Conservation (phyloP, 2,113 vertebrate genomes). For the Argyrosomus japonicus region DNA sequence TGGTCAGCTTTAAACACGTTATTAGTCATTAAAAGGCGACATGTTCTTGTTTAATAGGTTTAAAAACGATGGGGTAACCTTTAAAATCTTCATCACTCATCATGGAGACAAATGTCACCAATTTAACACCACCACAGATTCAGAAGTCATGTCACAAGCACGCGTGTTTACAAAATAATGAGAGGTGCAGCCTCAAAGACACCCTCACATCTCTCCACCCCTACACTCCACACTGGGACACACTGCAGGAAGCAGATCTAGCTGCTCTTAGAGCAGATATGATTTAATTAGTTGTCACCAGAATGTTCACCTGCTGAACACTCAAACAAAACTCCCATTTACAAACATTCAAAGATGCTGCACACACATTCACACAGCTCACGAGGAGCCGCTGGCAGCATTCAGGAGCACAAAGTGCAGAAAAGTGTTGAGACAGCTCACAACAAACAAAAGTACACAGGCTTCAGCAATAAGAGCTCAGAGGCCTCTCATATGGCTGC, state of each 20-base stretch:
- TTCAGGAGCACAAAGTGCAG: neutral
- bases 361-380: neutral
- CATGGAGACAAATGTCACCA: neutral
- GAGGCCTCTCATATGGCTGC: too few relatives aligned
- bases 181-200: too few relatives aligned
- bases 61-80: neutral
- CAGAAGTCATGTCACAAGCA: neutral
- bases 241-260: neutral
- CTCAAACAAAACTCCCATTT: neutral
- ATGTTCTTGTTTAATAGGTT: neutral
- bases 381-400: neutral
- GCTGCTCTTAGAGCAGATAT: neutral
- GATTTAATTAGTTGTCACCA: neutral
- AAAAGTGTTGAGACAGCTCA: too few relatives aligned
- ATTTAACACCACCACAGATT: neutral
- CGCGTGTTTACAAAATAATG: neutral
- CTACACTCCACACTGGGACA: neutral
- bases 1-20: neutral
- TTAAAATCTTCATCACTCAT: neutral
- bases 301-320: neutral
- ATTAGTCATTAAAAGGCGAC: conserved; percentile 11
- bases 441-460: too few relatives aligned
- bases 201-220: neutral
- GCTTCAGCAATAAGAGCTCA: too few relatives aligned
- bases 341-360: neutral